A percentile compares a stretch with the other conserved stretches of the same genome.
Evolutionary conservation across 2,113 vertebrate genomes (phyloP).

Genomic region (Aspidoscelis tigris): DNA sequence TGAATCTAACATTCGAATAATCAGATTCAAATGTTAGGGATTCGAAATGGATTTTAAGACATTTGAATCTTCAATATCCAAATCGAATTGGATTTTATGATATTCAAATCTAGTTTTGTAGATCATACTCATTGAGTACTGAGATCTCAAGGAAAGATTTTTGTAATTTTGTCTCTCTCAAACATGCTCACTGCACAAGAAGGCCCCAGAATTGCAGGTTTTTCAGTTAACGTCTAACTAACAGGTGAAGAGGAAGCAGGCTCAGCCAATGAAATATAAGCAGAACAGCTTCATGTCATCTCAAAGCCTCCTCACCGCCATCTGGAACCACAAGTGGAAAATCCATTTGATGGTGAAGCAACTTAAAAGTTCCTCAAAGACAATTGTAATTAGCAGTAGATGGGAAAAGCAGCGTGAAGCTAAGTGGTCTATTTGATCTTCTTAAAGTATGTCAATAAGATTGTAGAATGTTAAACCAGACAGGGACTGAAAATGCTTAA

Average conservation of each 20-base stretch:
- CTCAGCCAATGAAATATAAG: constrained; percentile 33
- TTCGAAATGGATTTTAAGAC: too few species aligned
- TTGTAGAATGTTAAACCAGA: constrained; percentile 58
- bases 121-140: too few species aligned
- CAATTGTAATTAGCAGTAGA: constrained; percentile 76
- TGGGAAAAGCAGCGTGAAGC: constrained; percentile 69
- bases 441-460: constrained; percentile 62
- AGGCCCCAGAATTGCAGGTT: not conserved
- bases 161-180: too few species aligned
- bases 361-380: constrained; percentile 68
- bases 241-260: constrained; percentile 44
- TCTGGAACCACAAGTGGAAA: constrained; percentile 75
- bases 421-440: constrained; percentile 67
- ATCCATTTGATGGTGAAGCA: constrained; percentile 66
- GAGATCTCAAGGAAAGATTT: too few species aligned
- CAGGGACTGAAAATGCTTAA: constrained; percentile 70
- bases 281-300: constrained; percentile 35
- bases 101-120: too few species aligned
- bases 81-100: too few species aligned
- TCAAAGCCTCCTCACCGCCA: constrained; percentile 62
- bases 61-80: too few species aligned
- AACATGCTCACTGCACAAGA: too few species aligned
- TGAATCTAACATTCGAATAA: too few species aligned
- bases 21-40: too few species aligned
- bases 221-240: constrained; percentile 45